Percentiles rank a stretch among this genome's conserved stretches.
Evolutionary conservation across 2,113 vertebrate genomes (phyloP).

Genomic region (Manacus vitellinus): DNA sequence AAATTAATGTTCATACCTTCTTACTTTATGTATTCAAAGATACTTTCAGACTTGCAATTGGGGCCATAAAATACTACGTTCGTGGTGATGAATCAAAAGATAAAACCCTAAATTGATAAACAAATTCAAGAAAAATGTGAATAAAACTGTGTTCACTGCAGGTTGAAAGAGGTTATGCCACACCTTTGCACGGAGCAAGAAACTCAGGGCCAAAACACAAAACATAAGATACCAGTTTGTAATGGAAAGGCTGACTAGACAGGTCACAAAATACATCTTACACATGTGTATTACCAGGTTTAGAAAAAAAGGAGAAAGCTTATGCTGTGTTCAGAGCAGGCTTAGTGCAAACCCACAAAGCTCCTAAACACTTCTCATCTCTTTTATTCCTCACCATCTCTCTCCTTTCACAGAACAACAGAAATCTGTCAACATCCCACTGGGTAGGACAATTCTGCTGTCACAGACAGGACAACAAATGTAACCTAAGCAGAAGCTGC

Average conservation of each 20-base stretch:
- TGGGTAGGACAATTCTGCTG: neutral
- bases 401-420: neutral
- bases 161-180: neutral
- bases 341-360: neutral
- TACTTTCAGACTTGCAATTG: neutral
- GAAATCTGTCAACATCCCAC: neutral
- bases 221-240: neutral
- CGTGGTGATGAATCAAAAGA: neutral
- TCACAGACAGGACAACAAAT: too few relatives aligned
- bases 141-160: neutral
- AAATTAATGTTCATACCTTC: neutral
- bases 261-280: neutral
- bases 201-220: neutral
- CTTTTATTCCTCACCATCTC: neutral
- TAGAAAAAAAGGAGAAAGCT: neutral
- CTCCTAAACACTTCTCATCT: neutral
- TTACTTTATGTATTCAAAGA: neutral
- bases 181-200: neutral
- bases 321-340: neutral
- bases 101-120: neutral
- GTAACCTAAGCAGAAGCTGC: neutral
- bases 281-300: accelerated
- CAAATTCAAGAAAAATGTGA: neutral
- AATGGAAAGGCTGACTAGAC: neutral
- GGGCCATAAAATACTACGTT: neutral